These are phyloP conservation scores for Hipparchia sbordonii DNA, from an alignment of 2,888 invertebrate species.

Conservation along the genomic window DNA sequence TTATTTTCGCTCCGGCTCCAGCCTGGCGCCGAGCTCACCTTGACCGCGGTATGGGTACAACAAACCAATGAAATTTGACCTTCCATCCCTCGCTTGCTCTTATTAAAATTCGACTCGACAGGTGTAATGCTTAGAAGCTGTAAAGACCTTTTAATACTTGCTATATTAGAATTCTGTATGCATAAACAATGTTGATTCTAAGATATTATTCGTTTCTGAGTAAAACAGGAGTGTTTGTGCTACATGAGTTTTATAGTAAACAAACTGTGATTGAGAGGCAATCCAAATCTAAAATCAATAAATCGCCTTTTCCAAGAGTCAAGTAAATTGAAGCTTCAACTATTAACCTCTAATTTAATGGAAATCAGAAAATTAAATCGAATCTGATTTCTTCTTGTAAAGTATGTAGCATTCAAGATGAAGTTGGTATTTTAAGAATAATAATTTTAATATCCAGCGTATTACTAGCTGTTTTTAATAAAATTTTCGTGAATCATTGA, in stretches of 20 bases:
- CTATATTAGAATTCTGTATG: slow-evolving; percentile 14
- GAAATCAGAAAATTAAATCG: neutral
- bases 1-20: slow-evolving; percentile 63
- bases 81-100: slow-evolving; percentile 48
- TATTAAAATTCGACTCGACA: slow-evolving; percentile 20
- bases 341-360: neutral
- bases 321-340: neutral
- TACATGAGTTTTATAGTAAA: slow-evolving; percentile 24
- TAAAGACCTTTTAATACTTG: slow-evolving; percentile 30
- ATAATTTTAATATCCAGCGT: neutral
- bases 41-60: slow-evolving; percentile 65
- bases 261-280: slow-evolving; percentile 14
- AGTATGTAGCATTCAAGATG: neutral
- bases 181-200: slow-evolving; percentile 21
- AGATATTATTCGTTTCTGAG: slow-evolving; percentile 31
- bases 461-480: neutral
- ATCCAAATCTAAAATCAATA: slow-evolving; percentile 7
- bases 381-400: neutral
- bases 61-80: slow-evolving; percentile 61
- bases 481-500: neutral
- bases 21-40: slow-evolving; percentile 66
- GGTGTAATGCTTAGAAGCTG: slow-evolving; percentile 24
- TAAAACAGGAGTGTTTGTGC: slow-evolving; percentile 11
- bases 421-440: neutral
- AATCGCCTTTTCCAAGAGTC: neutral